Evolutionary conservation across 2,797 vertebrate genomes (phyloP).

Genomic region (Sebastes variabilis): DNA sequence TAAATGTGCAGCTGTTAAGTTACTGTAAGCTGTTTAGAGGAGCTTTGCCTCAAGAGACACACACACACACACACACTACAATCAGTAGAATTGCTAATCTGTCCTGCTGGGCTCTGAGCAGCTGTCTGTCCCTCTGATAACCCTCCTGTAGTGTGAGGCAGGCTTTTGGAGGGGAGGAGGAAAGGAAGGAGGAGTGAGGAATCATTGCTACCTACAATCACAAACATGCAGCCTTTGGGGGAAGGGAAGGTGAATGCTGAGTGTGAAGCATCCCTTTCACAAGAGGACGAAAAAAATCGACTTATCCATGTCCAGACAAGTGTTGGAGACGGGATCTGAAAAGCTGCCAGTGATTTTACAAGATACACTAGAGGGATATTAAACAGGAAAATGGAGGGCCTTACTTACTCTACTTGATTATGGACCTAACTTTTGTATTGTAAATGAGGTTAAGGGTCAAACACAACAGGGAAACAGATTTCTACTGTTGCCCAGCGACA

Average conservation of each 20-base stretch:
- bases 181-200: conserved; percentile 16
- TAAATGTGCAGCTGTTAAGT: conserved; percentile 77
- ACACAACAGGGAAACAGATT: neutral
- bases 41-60: conserved; percentile 64
- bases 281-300: neutral
- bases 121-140: conserved; percentile 76
- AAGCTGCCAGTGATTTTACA: conserved; percentile 3
- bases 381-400: neutral
- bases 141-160: conserved; percentile 43
- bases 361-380: neutral
- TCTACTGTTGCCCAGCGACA: neutral
- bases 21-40: conserved; percentile 76
- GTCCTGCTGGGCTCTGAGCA: conserved; percentile 64
- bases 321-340: neutral
- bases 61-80: conserved; percentile 42
- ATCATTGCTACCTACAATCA: conserved; percentile 16
- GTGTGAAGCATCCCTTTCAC: neutral
- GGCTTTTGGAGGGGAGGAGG: conserved; percentile 5
- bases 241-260: neutral
- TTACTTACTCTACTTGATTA: neutral
- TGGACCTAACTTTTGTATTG: conserved; percentile 2
- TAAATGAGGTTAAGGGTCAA: conserved; percentile 29
- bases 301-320: neutral
- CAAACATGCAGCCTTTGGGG: conserved; percentile 6
- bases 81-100: conserved; percentile 73